Conservation (phyloP, 1,140 invertebrate genomes). For the Aporrectodea caliginosa region DNA sequence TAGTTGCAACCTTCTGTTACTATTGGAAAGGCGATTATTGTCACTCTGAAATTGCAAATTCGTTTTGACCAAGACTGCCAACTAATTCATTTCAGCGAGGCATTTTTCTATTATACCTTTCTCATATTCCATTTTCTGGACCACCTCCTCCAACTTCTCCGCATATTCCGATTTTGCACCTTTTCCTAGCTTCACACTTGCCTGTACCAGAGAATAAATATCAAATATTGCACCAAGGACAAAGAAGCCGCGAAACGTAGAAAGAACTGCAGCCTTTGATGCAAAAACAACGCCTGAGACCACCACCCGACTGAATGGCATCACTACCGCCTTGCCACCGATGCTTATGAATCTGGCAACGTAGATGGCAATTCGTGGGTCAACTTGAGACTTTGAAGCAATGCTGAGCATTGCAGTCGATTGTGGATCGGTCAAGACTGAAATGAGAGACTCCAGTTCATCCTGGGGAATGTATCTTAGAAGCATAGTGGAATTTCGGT, state of each 20-base stretch:
- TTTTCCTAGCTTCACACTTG: not conserved
- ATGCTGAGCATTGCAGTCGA: not conserved
- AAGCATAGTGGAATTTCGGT: not conserved
- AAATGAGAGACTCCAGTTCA: not conserved
- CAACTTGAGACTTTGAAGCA: not conserved
- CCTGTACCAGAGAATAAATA: not conserved
- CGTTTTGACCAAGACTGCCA: too few species aligned
- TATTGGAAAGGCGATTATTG: too few species aligned
- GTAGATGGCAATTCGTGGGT: not conserved
- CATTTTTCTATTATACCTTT: constrained; percentile 23
- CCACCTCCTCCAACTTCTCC: constrained; percentile 32
- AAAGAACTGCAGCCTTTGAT: not conserved
- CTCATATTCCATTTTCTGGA: constrained; percentile 27
- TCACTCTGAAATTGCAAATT: too few species aligned
- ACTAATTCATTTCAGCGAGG: not conserved
- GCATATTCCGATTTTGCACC: not conserved
- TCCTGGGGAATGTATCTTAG: not conserved
- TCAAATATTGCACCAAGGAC: not conserved
- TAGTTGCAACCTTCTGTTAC: too few species aligned
- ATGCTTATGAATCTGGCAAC: not conserved
- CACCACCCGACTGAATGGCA: not conserved
- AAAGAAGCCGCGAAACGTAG: not conserved
- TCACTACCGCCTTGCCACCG: not conserved
- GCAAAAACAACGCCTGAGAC: not conserved
- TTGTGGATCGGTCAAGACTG: not conserved